These are phyloP conservation scores for Stomorhina lunata DNA, from an alignment of 2,888 invertebrate species.

Conservation along the genomic window DNA sequence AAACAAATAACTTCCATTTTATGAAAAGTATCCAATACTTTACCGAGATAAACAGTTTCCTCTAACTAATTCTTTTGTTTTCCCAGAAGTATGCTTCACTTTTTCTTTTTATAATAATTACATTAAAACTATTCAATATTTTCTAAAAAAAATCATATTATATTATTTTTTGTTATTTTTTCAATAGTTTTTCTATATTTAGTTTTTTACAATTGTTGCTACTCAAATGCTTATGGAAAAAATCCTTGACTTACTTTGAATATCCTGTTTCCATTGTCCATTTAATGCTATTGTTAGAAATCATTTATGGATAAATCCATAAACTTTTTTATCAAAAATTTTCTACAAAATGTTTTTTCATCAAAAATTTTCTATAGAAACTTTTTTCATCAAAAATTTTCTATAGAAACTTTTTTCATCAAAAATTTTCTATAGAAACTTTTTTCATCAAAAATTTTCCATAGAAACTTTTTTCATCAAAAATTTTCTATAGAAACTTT, in stretches of 20 bases:
- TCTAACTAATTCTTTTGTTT: neutral
- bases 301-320: slow-evolving; percentile 27
- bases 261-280: slow-evolving; percentile 40
- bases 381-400: too few relatives aligned
- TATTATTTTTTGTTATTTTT: neutral
- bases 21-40: too few relatives aligned
- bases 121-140: neutral
- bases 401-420: too few relatives aligned
- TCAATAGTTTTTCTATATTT: neutral
- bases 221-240: neutral
- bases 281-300: slow-evolving; percentile 33
- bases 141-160: neutral
- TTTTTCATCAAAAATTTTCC: too few relatives aligned
- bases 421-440: too few relatives aligned
- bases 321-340: too few relatives aligned
- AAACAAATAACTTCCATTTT: too few relatives aligned
- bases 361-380: too few relatives aligned
- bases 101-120: neutral
- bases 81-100: neutral
- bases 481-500: too few relatives aligned
- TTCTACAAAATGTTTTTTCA: too few relatives aligned
- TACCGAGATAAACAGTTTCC: too few relatives aligned
- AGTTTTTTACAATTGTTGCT: slow-evolving; percentile 7
- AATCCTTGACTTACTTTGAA: slow-evolving; percentile 43
- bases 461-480: too few relatives aligned